Base-by-base conservation (phyloP, 2,888 invertebrate species). In the Alentia gelatinosa region DNA sequence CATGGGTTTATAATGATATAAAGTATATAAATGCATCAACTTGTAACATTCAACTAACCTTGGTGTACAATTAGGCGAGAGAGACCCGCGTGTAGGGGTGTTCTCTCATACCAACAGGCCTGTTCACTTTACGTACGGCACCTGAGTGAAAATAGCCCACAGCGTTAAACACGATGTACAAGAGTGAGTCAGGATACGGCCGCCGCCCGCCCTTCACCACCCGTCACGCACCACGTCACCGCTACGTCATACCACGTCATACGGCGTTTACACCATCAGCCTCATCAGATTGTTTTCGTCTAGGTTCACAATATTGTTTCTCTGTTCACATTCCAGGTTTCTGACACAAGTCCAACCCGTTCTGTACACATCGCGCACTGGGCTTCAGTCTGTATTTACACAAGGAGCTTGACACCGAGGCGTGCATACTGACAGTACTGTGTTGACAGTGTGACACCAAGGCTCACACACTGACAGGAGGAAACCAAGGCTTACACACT, bases 31-130 rank as follows among this genome's bases (percentile, higher is more conserved):
- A 86, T 86, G 86, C 86, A 86, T 47, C 86, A 86, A 86, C 86
- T 86, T 86, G 86, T 86, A 86, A 86, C 86, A 33, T 86, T 74
- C 47, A 88, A 91, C 91, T 91, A 91, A 91, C 91, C 91, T 91
- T 91, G 91, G 68, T 63, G 47, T 42, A 90, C 39, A 50, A 91
- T 50, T 89, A 91, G 68, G 91, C 68, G 39, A 91, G 91, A 83
- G 92, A 92, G 33, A 95, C 98, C 97, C 98, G 98, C 97, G 98
- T 98, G 97, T 99, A 99, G 97, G 99, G 99, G 97, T 99, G 98
- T 97, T 98, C 98, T 97, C 99, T 97, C 97, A 98, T 98, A 97
- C 98, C 97, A 97, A 98, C 97, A 97, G 97, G 97, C 97, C 98
- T 97, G 96, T 97, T 97, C 96, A 97, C 97, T 97, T 97, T 97